Base-by-base conservation (phyloP, 2,797 vertebrate species). In the Trematomus bernacchii region DNA sequence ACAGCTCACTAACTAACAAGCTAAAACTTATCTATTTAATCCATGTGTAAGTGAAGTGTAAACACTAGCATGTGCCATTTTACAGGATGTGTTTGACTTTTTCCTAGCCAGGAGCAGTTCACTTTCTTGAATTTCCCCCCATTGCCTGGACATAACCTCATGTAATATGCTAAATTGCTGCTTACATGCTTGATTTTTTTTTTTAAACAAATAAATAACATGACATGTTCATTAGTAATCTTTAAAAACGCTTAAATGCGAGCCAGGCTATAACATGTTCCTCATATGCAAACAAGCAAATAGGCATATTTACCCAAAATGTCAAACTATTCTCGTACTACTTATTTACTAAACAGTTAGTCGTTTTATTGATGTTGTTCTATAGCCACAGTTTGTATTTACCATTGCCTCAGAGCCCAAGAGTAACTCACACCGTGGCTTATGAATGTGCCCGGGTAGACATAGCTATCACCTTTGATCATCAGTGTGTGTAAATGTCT, bases 391-490 rank as follows among this genome's bases (percentile, higher is more conserved):
- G 48, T 62, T 71, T 79, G 51, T 78, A 72, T 87, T 87, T 66
- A 84, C 64, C n/a, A 77, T 87, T 51, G 59, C 58, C 14, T 85
- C 85, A 71, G 58, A 10, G 30, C 53, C 51, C 27, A 23, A 60
- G 59, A 78, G 66, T 61, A 77, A 77, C 61, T 73, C 40, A 78
- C 76, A 77, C 70, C 68, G 60, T 14, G 14, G 53, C 68, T 72
- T 57, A 9, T 52, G 59, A 86, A 73, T 77, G 23, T 69, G 70
- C 43, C 18, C n/a, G 15, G 64, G 67, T 59, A 51, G 73, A 81
- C 81, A 81, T 72, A 71, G 64, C 61, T 52, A 42, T 73, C 66
- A 64, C 53, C 77, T 87, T 75, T 83, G 84, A 91, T 89, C 87
- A 74, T 51, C 76, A 65, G 66, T 19, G 75, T 76, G 83, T 53